Conservation (phyloP, 2,888 invertebrate genomes). For the Rosalia funebris region DNA sequence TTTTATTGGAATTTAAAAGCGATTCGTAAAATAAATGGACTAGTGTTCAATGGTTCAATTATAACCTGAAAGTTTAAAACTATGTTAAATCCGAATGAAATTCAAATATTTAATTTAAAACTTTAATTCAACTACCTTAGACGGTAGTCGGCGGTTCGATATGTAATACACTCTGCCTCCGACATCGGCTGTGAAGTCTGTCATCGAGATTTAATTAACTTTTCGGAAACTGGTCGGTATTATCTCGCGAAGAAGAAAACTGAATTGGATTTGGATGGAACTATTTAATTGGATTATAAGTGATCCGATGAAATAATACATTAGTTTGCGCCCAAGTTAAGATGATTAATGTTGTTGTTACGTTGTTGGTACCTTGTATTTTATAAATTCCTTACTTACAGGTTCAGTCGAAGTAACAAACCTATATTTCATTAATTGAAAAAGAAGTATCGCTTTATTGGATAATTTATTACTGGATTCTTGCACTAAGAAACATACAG, state of each 20-base stretch:
- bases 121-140: not conserved
- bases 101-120: conserved; percentile 3
- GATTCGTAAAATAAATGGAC: no score
- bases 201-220: conserved; percentile 25
- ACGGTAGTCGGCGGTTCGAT: not conserved
- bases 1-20: no score
- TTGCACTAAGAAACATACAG: no score
- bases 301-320: not conserved
- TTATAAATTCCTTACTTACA: no score
- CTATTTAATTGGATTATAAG: conserved; percentile 18
- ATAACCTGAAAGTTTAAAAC: not conserved
- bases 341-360: no score
- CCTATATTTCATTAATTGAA: no score
- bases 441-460: no score
- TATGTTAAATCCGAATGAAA: not conserved
- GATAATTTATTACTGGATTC: no score
- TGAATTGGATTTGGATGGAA: conserved; percentile 14
- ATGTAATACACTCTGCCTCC: not conserved
- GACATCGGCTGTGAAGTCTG: conserved; percentile 2
- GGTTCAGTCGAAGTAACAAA: no score
- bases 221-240: conserved; percentile 11
- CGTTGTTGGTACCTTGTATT: no score
- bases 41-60: no score
- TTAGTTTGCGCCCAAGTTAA: no score
- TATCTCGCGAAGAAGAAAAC: conserved; percentile 20